These are phyloP conservation scores for Callocephalon fimbriatum DNA, from an alignment of 2,113 vertebrate genomes.

Conservation along the genomic window DNA sequence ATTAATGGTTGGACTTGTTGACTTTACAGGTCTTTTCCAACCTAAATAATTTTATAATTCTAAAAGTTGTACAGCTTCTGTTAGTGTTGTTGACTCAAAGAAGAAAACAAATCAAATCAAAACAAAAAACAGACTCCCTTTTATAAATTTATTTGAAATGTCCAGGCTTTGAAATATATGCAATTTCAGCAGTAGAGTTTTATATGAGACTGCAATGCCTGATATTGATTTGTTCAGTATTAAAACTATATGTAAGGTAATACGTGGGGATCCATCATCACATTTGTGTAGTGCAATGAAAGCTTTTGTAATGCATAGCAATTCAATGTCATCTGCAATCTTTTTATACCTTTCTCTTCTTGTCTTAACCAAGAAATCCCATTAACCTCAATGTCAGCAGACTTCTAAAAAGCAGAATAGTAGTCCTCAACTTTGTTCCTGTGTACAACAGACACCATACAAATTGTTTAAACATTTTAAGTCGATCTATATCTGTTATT, in stretches of 20 bases:
- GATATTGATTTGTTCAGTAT: neutral
- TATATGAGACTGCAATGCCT: neutral
- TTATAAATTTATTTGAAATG: neutral
- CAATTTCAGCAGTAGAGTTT: neutral
- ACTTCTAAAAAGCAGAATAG: neutral
- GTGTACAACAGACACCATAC: neutral
- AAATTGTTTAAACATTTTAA: neutral
- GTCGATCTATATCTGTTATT: neutral
- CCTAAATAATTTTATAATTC: neutral
- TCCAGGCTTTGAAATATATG: neutral
- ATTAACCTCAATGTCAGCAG: neutral
- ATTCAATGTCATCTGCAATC: neutral
- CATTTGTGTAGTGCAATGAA: neutral
- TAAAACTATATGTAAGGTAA: neutral
- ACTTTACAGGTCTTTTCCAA: neutral
- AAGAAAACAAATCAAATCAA: neutral
- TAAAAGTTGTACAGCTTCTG: neutral
- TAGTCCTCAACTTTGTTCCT: neutral
- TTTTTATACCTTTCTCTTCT: neutral
- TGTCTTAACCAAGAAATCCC: neutral
- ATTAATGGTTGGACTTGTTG: neutral
- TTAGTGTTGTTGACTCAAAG: neutral
- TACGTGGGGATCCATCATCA: neutral
- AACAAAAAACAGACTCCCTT: rapidly evolving
- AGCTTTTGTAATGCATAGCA: neutral